phyloP scores from a whole-genome alignment of 2,888 invertebrate genomes.

The Pristionchus maxplancki region DNA sequence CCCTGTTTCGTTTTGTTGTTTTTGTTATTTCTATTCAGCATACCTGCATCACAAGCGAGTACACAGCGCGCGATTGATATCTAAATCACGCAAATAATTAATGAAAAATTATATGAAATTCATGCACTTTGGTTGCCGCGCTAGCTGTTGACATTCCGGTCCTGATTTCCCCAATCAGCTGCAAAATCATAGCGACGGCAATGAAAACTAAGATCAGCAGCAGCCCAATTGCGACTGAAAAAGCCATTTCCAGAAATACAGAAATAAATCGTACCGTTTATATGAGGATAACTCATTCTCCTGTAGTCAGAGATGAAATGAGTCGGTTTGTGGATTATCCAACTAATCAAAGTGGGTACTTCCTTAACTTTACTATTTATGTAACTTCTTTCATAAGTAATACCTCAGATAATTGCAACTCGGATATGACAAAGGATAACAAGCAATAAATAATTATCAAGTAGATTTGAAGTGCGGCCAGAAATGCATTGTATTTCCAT shows the following conservation, averaged over 20 bases:
- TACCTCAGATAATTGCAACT: not conserved
- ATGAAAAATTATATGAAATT: not conserved
- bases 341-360: too few species aligned
- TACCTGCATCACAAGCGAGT: not conserved
- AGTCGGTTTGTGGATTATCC: too few species aligned
- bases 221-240: too few species aligned
- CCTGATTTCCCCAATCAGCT: not conserved
- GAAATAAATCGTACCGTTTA: too few species aligned
- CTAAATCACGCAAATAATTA: not conserved
- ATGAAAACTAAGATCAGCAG: not conserved
- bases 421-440: not conserved
- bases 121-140: not conserved
- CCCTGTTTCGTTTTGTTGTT: too few species aligned
- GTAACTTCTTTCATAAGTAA: too few species aligned
- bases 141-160: not conserved
- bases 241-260: too few species aligned
- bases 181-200: not conserved
- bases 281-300: too few species aligned
- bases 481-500: not conserved
- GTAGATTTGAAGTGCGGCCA: not conserved
- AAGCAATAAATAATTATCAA: not conserved
- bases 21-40: too few species aligned
- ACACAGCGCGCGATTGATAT: not conserved
- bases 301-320: too few species aligned
- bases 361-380: too few species aligned